These are phyloP conservation scores for Hydraecia micacea DNA, from an alignment of 2,888 invertebrate genomes.

Conservation along the genomic window DNA sequence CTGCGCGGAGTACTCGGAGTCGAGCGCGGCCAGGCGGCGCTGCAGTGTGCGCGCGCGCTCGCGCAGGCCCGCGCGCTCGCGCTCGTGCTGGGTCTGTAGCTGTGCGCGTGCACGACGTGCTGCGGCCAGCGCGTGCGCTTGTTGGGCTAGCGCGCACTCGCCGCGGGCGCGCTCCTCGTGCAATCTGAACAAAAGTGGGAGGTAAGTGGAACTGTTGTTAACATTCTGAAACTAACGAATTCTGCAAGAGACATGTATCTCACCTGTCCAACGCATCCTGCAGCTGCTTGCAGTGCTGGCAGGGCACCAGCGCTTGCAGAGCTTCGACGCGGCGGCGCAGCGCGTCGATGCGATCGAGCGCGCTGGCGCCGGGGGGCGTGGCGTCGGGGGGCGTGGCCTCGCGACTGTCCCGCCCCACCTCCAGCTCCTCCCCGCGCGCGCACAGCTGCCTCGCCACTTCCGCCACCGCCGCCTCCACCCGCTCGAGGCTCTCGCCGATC, in stretches of 20 bases:
- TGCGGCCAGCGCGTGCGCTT: conserved; percentile 85
- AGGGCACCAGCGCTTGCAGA: conserved; percentile 87
- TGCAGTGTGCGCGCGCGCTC: conserved; percentile 94
- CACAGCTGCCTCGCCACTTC: conserved; percentile 82
- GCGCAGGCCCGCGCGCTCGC: conserved; percentile 91
- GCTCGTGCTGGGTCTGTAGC: conserved; percentile 87
- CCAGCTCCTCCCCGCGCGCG: conserved; percentile 71
- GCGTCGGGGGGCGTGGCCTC: conserved; percentile 37
- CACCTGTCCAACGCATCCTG: conserved; percentile 90
- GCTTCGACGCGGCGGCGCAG: conserved; percentile 87
- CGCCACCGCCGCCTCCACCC: conserved; percentile 86
- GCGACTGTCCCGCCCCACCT: conserved; percentile 30
- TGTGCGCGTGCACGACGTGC: conserved; percentile 86
- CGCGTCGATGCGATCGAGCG: conserved; percentile 83
- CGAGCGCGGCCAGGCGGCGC: conserved; percentile 93
- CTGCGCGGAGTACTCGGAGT: conserved; percentile 96
- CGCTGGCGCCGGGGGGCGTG: conserved; percentile 59
- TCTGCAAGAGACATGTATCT: conserved; percentile 23
- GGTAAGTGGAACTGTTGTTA: background rate
- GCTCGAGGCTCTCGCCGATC: conserved; percentile 89
- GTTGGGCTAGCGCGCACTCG: conserved; percentile 83
- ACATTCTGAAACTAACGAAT: background rate
- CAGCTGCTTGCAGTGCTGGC: conserved; percentile 89
- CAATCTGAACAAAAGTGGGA: conserved; percentile 69
- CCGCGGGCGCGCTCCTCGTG: conserved; percentile 83